A percentile compares a stretch with the other conserved stretches of the same genome.
phyloP scores from a whole-genome alignment of 2,113 vertebrate species.

The Cheirogaleus medius region DNA sequence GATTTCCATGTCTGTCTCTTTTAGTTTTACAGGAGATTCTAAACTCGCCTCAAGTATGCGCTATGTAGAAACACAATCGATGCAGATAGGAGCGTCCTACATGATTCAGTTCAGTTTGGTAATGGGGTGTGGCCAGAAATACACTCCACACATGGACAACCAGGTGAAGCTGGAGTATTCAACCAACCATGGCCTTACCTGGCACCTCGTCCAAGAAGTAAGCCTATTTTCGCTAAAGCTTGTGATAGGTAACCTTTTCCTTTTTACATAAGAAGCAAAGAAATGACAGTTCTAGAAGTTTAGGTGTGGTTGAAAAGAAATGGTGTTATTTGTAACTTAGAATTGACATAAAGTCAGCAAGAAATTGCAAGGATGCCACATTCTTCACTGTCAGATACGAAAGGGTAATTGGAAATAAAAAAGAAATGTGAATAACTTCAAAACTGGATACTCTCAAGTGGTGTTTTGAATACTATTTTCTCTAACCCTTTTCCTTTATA shows the following conservation, averaged over 20 bases:
- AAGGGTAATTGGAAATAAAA: not conserved
- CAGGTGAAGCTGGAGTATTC: conserved; percentile 98
- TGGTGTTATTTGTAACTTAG: not conserved
- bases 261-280: not conserved
- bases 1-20: conserved; percentile 63
- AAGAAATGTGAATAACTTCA: not conserved
- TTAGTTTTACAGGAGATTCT: conserved; percentile 91
- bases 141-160: conserved; percentile 96
- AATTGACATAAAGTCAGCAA: conserved; percentile 11
- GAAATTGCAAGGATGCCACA: not conserved
- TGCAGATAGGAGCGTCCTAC: conserved; percentile 98
- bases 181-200: conserved; percentile 98
- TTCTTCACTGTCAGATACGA: not conserved
- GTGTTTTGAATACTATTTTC: conserved; percentile 21
- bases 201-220: conserved; percentile 99
- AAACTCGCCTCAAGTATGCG: conserved; percentile 95
- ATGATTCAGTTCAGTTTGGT: conserved; percentile 98
- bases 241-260: not conserved
- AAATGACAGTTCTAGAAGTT: conserved; percentile 15
- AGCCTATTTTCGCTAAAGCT: conserved; percentile 44
- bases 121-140: conserved; percentile 94
- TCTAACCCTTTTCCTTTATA: not conserved
- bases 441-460: not conserved
- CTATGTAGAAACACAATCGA: conserved; percentile 98
- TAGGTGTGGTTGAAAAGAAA: conserved; percentile 6